A percentile compares a stretch with the other conserved stretches of the same genome.
Evolutionary conservation across 2,888 invertebrate species (phyloP).

Genomic region (Latrodectus hesperus): DNA sequence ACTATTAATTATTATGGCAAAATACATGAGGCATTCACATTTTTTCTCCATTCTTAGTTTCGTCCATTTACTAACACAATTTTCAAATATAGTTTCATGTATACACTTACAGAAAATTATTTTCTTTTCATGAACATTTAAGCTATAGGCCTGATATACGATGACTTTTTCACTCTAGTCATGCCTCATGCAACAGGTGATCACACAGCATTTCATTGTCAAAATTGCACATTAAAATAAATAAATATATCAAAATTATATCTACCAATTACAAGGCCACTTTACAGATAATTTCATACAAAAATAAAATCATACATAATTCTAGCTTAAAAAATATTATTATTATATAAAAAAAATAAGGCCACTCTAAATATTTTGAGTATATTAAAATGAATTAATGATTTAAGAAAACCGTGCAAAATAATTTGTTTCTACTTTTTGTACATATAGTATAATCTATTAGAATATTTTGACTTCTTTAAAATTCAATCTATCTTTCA

Average conservation of each 20-base stretch:
- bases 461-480: too few relatives aligned
- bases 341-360: too few relatives aligned
- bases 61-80: conserved; percentile 20
- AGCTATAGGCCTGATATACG: not conserved
- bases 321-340: too few relatives aligned
- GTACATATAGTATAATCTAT: too few relatives aligned
- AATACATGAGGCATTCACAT: not conserved
- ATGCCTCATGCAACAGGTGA: not conserved
- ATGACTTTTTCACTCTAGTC: not conserved
- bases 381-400: too few relatives aligned
- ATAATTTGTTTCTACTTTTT: too few relatives aligned
- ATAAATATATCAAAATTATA: not conserved
- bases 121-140: not conserved
- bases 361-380: too few relatives aligned
- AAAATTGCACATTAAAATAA: not conserved
- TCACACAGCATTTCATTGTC: not conserved
- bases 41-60: not conserved
- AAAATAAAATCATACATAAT: too few relatives aligned
- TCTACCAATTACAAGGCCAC: too few relatives aligned
- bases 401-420: too few relatives aligned
- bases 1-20: conserved; percentile 53
- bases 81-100: not conserved
- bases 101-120: conserved; percentile 2
- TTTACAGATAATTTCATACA: too few relatives aligned
- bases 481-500: too few relatives aligned